Percentiles rank a stretch among this genome's conserved stretches.
phyloP scores from a whole-genome alignment of 2,113 vertebrate genomes.

The Pachypanchax playfairii region DNA sequence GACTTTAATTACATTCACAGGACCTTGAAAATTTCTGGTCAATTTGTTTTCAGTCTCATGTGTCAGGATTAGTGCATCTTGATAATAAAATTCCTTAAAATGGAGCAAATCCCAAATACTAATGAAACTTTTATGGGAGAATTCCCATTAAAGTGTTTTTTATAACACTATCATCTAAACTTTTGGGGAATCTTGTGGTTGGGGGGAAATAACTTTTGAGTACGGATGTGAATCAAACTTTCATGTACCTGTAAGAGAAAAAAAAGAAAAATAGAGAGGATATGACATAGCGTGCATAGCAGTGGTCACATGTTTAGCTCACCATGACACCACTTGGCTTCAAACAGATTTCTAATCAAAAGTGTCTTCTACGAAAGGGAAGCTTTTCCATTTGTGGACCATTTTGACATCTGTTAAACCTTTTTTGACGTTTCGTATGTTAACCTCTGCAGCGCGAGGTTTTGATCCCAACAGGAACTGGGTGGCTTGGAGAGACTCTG shows the following conservation, averaged over 20 bases:
- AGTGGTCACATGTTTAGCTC: background rate
- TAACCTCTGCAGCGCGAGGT: conserved; percentile 75
- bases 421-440: conserved; percentile 78
- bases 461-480: conserved; percentile 83
- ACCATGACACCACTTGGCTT: background rate
- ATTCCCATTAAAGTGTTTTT: conserved; percentile 1
- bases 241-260: background rate
- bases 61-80: conserved; percentile 33
- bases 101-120: background rate
- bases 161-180: conserved; percentile 4
- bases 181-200: conserved; percentile 1
- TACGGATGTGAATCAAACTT: conserved; percentile 13
- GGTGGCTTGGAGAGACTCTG: conserved; percentile 81
- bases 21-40: conserved; percentile 51
- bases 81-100: conserved; percentile 31
- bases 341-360: conserved; percentile 60
- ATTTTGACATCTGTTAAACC: conserved; percentile 78
- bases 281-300: background rate
- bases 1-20: conserved; percentile 62
- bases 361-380: conserved; percentile 57
- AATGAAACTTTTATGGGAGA: conserved; percentile 11
- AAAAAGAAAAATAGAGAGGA: background rate
- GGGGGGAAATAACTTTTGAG: conserved; percentile 11
- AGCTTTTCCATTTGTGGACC: conserved; percentile 54
- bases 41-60: conserved; percentile 42